Evolutionary conservation across 2,113 vertebrate species (phyloP).

Genomic region (Synchiropus splendidus): DNA sequence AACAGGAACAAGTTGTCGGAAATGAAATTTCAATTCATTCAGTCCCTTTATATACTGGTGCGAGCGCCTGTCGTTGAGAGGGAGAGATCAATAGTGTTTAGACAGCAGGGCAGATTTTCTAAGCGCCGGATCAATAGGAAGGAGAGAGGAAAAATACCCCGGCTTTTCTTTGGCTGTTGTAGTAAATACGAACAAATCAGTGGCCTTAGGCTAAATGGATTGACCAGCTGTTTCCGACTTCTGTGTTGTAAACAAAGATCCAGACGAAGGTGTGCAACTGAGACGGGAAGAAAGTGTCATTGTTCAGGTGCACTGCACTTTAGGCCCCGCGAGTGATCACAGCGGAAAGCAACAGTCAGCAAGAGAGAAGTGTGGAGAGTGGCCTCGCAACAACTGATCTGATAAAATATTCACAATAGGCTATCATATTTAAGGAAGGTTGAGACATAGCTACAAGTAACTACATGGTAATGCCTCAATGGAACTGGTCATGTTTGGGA

Average conservation of each 20-base stretch:
- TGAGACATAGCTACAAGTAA: no score
- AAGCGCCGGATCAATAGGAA: conserved; percentile 83
- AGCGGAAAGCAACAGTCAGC: no score
- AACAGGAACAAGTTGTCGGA: conserved; percentile 86
- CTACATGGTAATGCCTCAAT: no score
- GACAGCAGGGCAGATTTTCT: conserved; percentile 85
- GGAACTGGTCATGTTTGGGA: no score
- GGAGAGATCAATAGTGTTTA: conserved; percentile 87
- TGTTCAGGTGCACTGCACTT: conserved; percentile 20
- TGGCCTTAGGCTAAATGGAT: conserved; percentile 84
- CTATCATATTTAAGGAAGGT: no score
- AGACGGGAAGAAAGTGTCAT: conserved; percentile 47
- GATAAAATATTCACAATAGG: no score
- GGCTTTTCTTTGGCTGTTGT: conserved; percentile 73
- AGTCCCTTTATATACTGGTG: conserved; percentile 83
- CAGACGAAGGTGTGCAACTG: conserved; percentile 62
- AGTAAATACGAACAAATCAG: conserved; percentile 80
- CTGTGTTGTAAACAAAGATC: conserved; percentile 76
- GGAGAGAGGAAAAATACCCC: conserved; percentile 72
- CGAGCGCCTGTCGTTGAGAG: conserved; percentile 71
- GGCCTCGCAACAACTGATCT: conserved; percentile 16
- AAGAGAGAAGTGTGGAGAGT: background rate
- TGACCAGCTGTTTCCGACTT: conserved; percentile 76
- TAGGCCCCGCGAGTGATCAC: no score
- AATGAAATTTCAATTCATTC: conserved; percentile 88